Evolutionary conservation across 1,140 invertebrate genomes (phyloP).

Genomic region (Spodoptera frugiperda): DNA sequence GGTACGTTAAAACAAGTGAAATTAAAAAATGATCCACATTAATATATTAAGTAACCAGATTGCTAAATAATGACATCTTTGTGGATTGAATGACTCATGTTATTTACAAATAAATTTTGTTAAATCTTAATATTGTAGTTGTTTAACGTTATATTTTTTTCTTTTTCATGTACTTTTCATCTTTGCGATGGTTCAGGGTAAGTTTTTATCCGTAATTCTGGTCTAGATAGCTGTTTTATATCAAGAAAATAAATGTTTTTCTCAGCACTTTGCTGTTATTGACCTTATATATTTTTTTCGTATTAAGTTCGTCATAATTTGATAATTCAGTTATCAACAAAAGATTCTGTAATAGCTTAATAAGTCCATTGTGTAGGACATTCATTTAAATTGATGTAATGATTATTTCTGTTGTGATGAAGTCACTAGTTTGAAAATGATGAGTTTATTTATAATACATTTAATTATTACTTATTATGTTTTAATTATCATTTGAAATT

Average conservation of each 20-base stretch:
- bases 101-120: constrained; percentile 70
- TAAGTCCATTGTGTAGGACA: no score
- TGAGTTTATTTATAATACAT: no score
- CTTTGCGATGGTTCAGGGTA: constrained; percentile 42
- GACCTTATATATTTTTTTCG: no score
- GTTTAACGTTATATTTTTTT: constrained; percentile 51
- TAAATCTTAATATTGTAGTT: neutral
- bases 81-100: constrained; percentile 65
- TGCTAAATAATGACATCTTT: constrained; percentile 23
- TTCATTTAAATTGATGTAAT: no score
- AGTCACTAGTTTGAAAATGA: no score
- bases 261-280: no score
- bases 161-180: constrained; percentile 67
- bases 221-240: neutral
- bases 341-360: no score
- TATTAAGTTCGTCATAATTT: no score
- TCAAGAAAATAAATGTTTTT: neutral
- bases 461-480: no score
- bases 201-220: neutral
- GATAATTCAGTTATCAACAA: no score
- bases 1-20: constrained; percentile 55
- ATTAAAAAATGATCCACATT: neutral
- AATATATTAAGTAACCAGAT: neutral
- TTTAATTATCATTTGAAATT: no score
- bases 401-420: no score